phyloP scores from a whole-genome alignment of 2,797 vertebrate genomes.

The Alauda arvensis region DNA sequence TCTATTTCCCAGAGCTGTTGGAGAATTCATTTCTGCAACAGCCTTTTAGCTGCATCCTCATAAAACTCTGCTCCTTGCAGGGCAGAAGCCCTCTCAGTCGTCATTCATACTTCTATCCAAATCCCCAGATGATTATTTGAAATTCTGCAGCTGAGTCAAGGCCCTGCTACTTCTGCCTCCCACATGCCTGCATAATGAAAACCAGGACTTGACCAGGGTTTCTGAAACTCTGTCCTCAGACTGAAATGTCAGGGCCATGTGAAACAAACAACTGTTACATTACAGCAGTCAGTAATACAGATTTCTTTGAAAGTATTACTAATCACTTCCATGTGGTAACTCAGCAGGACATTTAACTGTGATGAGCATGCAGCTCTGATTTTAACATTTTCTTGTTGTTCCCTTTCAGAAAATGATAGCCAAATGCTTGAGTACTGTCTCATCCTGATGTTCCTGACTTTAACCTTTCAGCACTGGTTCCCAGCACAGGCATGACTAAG shows the following conservation, averaged over 20 bases:
- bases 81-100: not conserved
- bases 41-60: not conserved
- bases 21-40: not conserved
- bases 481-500: slow-evolving; percentile 10
- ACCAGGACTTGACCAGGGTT: slow-evolving; percentile 2
- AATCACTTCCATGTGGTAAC: not conserved
- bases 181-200: not conserved
- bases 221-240: slow-evolving; percentile 21
- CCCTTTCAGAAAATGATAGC: not conserved
- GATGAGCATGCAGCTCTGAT: not conserved
- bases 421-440: not conserved
- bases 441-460: not conserved
- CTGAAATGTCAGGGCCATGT: slow-evolving; percentile 36
- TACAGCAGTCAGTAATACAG: not conserved
- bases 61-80: not conserved
- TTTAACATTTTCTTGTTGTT: not conserved
- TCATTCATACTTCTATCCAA: slow-evolving; percentile 18
- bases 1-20: not conserved
- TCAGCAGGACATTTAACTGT: not conserved
- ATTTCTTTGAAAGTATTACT: slow-evolving; percentile 11
- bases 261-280: slow-evolving; percentile 5
- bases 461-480: not conserved
- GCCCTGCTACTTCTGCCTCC: slow-evolving; percentile 17
- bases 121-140: slow-evolving; percentile 19
- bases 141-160: slow-evolving; percentile 44